Conservation (phyloP, 2,113 vertebrate species). For the Ailuropoda melanoleuca region DNA sequence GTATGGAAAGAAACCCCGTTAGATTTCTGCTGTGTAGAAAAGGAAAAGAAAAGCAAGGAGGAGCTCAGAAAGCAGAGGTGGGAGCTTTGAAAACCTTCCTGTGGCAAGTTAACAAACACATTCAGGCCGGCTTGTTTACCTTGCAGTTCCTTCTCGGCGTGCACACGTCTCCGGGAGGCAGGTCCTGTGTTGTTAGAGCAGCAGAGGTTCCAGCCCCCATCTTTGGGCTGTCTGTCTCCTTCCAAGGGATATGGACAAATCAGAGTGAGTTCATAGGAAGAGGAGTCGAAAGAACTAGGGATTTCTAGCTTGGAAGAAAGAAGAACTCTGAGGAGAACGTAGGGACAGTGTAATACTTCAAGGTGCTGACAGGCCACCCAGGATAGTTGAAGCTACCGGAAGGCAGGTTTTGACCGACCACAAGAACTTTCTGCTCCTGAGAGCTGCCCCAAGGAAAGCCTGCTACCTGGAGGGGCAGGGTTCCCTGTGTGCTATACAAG, state of each 20-base stretch:
- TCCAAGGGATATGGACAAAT: not conserved
- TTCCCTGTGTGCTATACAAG: not conserved
- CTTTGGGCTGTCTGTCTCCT: not conserved
- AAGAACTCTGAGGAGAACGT: not conserved
- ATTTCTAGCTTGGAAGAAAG: not conserved
- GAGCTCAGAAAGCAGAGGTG: not conserved
- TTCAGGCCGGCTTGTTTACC: not conserved
- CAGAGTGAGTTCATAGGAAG: not conserved
- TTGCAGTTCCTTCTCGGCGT: fast-evolving
- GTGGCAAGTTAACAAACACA: fast-evolving
- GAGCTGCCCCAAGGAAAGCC: not conserved
- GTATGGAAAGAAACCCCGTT: not conserved
- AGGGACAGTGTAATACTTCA: not conserved
- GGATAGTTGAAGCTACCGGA: not conserved
- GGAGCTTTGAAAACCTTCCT: not conserved
- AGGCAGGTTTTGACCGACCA: not conserved
- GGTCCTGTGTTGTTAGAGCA: not conserved
- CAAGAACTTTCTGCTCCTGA: not conserved
- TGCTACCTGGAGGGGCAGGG: not conserved
- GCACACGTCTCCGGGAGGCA: not conserved
- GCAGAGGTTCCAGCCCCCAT: not conserved
- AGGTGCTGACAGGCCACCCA: not conserved
- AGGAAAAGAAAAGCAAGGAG: not conserved
- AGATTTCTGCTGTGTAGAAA: not conserved
- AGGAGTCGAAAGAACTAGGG: not conserved